Evolutionary conservation across 2,888 invertebrate species (phyloP).

Genomic region (Anarsia innoxiella): DNA sequence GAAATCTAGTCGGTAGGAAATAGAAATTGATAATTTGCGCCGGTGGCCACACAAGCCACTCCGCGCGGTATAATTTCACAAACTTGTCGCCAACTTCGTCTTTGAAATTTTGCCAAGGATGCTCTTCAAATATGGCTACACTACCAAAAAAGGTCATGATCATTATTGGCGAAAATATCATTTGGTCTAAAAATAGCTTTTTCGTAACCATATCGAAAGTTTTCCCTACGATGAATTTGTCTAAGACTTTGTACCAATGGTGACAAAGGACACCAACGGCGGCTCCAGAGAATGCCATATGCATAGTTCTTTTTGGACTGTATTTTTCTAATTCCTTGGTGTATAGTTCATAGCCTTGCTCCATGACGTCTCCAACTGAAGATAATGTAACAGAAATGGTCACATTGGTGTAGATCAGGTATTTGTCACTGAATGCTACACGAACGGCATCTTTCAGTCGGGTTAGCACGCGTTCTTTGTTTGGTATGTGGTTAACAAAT

Average conservation of each 20-base stretch:
- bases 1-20: slow-evolving; percentile 86
- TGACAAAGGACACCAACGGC: slow-evolving; percentile 89
- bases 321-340: slow-evolving; percentile 75
- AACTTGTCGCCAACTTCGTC: slow-evolving; percentile 85
- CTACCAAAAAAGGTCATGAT: slow-evolving; percentile 88
- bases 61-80: slow-evolving; percentile 85
- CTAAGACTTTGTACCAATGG: slow-evolving; percentile 90
- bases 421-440: slow-evolving; percentile 79
- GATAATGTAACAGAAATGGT: slow-evolving; percentile 86
- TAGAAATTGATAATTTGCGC: slow-evolving; percentile 96
- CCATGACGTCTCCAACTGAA: slow-evolving; percentile 85
- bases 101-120: slow-evolving; percentile 77
- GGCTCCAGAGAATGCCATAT: slow-evolving; percentile 88
- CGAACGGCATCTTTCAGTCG: slow-evolving; percentile 36
- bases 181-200: slow-evolving; percentile 89
- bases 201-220: slow-evolving; percentile 80
- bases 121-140: slow-evolving; percentile 83
- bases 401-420: slow-evolving; percentile 87
- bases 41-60: slow-evolving; percentile 96
- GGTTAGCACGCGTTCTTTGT: slow-evolving; percentile 26
- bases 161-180: slow-evolving; percentile 89
- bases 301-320: slow-evolving; percentile 78
- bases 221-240: slow-evolving; percentile 83
- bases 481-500: slow-evolving; percentile 37
- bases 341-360: slow-evolving; percentile 87